Evolutionary conservation across 2,797 vertebrate genomes (phyloP).

Genomic region (Dicrostonyx torquatus): DNA sequence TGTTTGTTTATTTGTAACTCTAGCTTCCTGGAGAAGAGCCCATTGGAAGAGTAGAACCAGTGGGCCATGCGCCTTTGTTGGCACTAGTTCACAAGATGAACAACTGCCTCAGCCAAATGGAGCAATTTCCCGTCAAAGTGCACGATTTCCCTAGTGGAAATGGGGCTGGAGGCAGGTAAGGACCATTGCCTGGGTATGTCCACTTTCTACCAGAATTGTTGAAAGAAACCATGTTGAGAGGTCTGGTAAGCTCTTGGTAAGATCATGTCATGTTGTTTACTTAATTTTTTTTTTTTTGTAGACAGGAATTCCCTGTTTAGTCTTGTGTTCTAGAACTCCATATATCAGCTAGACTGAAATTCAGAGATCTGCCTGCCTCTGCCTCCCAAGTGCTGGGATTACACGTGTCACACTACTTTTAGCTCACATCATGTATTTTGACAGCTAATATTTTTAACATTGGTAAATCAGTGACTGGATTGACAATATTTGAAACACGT

Average conservation of each 20-base stretch:
- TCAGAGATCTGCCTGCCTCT: background rate
- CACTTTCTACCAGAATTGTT: slow-evolving; percentile 54
- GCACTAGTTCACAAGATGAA: slow-evolving; percentile 99
- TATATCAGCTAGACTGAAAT: background rate
- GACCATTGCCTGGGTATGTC: slow-evolving; percentile 83
- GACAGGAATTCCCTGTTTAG: background rate
- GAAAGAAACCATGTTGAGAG: background rate
- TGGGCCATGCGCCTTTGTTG: slow-evolving; percentile 94
- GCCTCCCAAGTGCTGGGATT: background rate
- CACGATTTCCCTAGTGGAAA: slow-evolving; percentile 99
- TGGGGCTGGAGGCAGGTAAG: slow-evolving; percentile 99
- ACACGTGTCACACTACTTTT: background rate
- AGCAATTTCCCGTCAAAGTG: slow-evolving; percentile 99
- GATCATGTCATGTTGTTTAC: background rate
- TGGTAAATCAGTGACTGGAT: background rate
- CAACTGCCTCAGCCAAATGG: slow-evolving; percentile 99
- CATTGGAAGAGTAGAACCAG: slow-evolving; percentile 92
- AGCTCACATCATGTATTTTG: background rate
- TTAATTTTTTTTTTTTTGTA: background rate
- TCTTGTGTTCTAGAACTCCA: background rate
- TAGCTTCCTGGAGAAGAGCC: slow-evolving; percentile 96
- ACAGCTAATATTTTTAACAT: background rate
- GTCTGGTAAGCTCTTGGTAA: background rate
- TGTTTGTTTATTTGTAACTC: slow-evolving; percentile 66
- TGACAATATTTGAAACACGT: background rate